Conservation (phyloP, 2,113 vertebrate genomes). For the Setophaga kirtlandii region DNA sequence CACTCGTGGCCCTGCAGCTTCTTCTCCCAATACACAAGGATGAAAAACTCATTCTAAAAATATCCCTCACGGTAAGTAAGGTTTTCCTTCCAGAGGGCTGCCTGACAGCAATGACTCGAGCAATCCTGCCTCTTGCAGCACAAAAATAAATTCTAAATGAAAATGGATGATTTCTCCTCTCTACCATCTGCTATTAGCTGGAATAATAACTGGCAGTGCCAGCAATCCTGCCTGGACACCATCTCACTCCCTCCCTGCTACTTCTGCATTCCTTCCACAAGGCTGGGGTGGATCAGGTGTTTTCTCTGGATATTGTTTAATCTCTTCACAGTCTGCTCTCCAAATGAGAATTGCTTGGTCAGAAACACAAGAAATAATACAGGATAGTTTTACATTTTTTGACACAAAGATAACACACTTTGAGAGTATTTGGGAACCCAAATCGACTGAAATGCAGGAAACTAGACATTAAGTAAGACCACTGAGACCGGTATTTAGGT, state of each 20-base stretch:
- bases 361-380: not conserved
- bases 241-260: not conserved
- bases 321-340: not conserved
- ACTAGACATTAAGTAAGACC: not conserved
- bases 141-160: slow-evolving; percentile 41
- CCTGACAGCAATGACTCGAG: slow-evolving; percentile 41
- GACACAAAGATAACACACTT: not conserved
- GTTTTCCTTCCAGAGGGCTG: slow-evolving; percentile 34
- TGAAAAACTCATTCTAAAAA: not conserved
- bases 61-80: not conserved
- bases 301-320: not conserved
- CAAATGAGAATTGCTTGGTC: not conserved
- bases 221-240: not conserved
- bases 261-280: not conserved
- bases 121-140: slow-evolving; percentile 30
- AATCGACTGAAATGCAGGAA: not conserved
- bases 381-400: not conserved
- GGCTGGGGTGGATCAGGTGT: not conserved
- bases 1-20: not conserved
- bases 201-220: not conserved
- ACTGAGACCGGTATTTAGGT: slow-evolving; percentile 48
- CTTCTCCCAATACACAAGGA: not conserved
- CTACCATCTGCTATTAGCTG: slow-evolving; percentile 49
- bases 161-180: slow-evolving; percentile 55
- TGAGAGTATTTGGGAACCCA: not conserved